Base-by-base conservation (phyloP, 1,140 invertebrate genomes). In the Gonioctena quinquepunctata region DNA sequence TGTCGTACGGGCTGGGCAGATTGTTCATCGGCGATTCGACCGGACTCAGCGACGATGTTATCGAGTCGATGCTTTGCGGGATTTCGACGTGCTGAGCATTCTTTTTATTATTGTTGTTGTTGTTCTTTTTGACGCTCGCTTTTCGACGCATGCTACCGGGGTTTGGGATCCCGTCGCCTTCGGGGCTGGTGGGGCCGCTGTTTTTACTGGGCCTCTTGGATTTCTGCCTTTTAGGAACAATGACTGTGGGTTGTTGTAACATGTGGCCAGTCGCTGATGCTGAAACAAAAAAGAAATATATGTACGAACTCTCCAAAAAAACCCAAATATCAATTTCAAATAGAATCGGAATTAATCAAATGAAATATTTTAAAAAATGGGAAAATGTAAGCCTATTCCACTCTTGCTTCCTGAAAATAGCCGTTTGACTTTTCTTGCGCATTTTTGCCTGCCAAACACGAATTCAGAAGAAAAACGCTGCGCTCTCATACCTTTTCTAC, bases 181-280 rank as follows among this genome's bases (percentile, higher is more conserved):
- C 87, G 0, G 88, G 88, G 75, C 88, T 89, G 67, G 86, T 89
- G 23, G 89, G 89, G 68, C 88, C 88, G 50, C 83, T 86, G 79
- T 85, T 84, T 77, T 86, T 91, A 68, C 89, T 87, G 26, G 90
- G 88, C 82, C 93, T 92, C 84, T 93, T 94, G 26, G 90, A 89
- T 82, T 93, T 92, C 57, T 85, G 81, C 70, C 89, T 87, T 74
- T 91, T 90, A 49, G 88, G 87, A n/a, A 91, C 88, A 59, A 94
- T 94, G 2, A 94, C 92, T 3, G 91, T 93, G 3, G 91, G 92
- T 73, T 92, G 92, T 56, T 89, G 91, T 71, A 93, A 91, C 71
- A 80, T 75, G 79, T 92, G 91, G n/a, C 90, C 81, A 78, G 89
- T 92, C 3, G 91, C 91, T 42, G 92, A 92, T 28, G 89, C 90